Conservation (phyloP, 2,113 vertebrate genomes). For the Rallus limicola region DNA sequence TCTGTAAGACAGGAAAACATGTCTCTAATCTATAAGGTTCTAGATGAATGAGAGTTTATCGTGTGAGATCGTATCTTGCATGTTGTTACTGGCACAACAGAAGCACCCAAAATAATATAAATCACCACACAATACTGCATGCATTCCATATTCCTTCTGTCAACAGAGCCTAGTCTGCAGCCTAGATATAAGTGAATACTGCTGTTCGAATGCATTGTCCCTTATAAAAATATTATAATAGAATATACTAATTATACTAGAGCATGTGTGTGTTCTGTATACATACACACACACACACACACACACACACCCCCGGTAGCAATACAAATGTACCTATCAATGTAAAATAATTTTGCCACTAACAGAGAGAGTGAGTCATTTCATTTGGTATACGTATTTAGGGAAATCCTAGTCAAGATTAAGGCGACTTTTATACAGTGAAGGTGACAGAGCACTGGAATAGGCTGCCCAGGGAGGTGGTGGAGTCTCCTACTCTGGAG, state of each 20-base stretch:
- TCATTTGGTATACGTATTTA: neutral
- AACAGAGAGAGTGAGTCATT: neutral
- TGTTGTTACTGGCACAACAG: neutral
- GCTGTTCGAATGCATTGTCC: neutral
- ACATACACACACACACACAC: neutral
- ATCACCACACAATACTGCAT: neutral
- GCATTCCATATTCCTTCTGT: neutral
- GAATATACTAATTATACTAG: neutral
- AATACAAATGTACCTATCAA: neutral
- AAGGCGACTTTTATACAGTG: neutral
- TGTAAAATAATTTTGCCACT: neutral
- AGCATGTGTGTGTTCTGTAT: neutral
- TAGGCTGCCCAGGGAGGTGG: too few species aligned
- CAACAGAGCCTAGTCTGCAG: neutral
- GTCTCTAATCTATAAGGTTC: neutral
- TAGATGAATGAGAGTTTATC: neutral
- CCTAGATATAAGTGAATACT: neutral
- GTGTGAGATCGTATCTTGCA: neutral
- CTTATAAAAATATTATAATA: neutral
- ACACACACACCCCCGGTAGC: fast-evolving
- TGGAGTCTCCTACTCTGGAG: too few species aligned
- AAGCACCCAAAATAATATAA: neutral
- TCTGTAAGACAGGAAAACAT: neutral
- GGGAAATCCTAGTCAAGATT: neutral
- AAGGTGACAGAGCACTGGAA: too few species aligned